Percentiles rank a stretch among this genome's conserved stretches.
Evolutionary conservation across 2,797 vertebrate genomes (phyloP).

Genomic region (Borostomias antarcticus): DNA sequence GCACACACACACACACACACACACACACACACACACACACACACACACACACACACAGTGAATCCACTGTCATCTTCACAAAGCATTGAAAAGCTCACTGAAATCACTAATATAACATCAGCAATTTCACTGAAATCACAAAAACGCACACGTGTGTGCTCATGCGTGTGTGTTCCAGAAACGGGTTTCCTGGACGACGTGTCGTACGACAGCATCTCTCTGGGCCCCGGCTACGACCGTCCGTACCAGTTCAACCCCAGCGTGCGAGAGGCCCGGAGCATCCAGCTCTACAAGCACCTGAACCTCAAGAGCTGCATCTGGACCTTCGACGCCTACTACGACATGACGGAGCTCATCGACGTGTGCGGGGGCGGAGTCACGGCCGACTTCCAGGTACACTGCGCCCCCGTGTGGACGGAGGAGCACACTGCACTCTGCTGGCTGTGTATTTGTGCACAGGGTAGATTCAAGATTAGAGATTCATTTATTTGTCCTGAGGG

Average conservation of each 20-base stretch:
- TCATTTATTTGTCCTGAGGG: too few species aligned
- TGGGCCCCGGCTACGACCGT: constrained; percentile 92
- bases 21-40: neutral
- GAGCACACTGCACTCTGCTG: neutral
- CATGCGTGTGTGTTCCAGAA: constrained; percentile 70
- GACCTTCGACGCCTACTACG: constrained; percentile 96
- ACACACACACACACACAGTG: neutral
- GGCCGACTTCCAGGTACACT: constrained; percentile 92
- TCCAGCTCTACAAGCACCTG: constrained; percentile 95
- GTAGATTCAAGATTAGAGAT: too few species aligned
- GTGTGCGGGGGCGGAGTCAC: constrained; percentile 95
- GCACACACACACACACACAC: neutral
- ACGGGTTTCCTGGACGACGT: constrained; percentile 89
- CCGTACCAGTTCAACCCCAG: constrained; percentile 91
- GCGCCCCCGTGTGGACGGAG: neutral
- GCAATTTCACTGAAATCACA: too few species aligned
- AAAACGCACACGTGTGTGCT: neutral
- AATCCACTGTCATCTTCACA: neutral
- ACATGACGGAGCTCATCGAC: constrained; percentile 97
- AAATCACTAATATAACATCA: too few species aligned
- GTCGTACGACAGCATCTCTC: constrained; percentile 79
- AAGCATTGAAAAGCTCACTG: neutral
- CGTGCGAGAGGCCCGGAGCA: constrained; percentile 85
- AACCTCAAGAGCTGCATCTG: constrained; percentile 99
- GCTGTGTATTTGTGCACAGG: too few species aligned